Evolutionary conservation across 2,797 vertebrate species (phyloP), one percentile per base, ranked within the genome.

Genomic region (Megaceryle alcyon): DNA sequence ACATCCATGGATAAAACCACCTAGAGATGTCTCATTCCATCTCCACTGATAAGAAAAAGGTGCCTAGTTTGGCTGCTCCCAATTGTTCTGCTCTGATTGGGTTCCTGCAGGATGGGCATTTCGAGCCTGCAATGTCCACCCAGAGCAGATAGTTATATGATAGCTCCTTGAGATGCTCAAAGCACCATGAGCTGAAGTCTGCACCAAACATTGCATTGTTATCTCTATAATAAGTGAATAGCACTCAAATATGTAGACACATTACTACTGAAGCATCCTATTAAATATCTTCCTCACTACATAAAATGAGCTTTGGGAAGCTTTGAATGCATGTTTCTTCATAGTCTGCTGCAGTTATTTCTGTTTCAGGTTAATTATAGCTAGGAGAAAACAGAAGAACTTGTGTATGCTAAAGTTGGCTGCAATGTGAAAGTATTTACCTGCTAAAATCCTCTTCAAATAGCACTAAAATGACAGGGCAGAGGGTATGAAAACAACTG

Each of bases 391-490:
- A 6, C 48, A 68, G 56, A 59, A 68, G 68, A 73, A 35, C 63
- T 57, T 63, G 35, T 70, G 56, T 66, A 54, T 71, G 41, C 48
- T 81, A 39, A 90, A 77, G 81, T 7, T 66, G 51, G 39, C 57
- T 71, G 61, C 35, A 78, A 69, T 2, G 35, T 80, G 54, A 57
- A 84, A 86, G 73, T 87, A 91, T 97, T 97, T 97, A 97, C 95
- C 92, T 91, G 86, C 65, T 46, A 49, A 82, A 93, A 71, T 76
- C 91, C 90, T 95, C 93, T 92, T 93, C 94, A 97, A 97, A 97
- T 80, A 95, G 94, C 91, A 95, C 82, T 81, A 66, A 97, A 98
- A 98, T 97, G 95, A 97, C 94, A 98, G 96, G 94, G 94, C 93
- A 92, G 57, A 77, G 85, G 59, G 41, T 77, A 86, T 28, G 63